These are phyloP conservation scores for Ceratotherium simum DNA, from an alignment of 2,113 vertebrate genomes.

Conservation along the genomic window DNA sequence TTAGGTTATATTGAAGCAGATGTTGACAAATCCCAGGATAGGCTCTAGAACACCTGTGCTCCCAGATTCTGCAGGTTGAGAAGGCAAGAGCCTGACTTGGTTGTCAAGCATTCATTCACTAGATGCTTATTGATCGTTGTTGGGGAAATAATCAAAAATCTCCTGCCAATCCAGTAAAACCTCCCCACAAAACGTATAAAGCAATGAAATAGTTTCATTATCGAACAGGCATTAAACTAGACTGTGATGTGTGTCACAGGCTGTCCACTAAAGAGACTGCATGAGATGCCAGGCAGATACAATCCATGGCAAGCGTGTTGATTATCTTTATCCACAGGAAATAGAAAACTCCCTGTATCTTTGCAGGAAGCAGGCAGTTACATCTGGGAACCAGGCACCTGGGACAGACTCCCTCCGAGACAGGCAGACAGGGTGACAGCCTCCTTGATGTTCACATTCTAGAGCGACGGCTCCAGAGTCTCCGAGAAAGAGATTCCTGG, in stretches of 20 bases:
- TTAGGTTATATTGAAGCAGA: background rate
- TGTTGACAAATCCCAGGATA: background rate
- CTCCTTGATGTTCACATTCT: background rate
- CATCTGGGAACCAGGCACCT: too few species aligned
- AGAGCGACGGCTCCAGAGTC: background rate
- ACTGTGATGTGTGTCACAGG: background rate
- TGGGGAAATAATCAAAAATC: background rate
- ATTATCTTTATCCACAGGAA: background rate
- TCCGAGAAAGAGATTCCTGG: background rate
- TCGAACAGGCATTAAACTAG: background rate
- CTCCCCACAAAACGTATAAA: background rate
- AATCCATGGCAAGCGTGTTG: fast-evolving
- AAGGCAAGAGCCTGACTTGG: background rate
- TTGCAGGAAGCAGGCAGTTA: background rate
- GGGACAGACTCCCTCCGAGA: background rate
- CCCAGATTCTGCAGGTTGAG: background rate
- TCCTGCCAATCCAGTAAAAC: background rate
- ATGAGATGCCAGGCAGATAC: too few species aligned
- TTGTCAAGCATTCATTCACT: background rate
- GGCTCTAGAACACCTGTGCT: background rate
- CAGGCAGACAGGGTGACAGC: background rate
- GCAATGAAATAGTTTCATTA: background rate
- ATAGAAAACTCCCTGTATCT: fast-evolving
- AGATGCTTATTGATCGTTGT: background rate
- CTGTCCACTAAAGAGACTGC: background rate